Percentiles rank a stretch among this genome's conserved stretches.
These are phyloP conservation scores for Scomberomorus guttatus DNA, from an alignment of 2,797 vertebrate genomes.

Conservation along the genomic window DNA sequence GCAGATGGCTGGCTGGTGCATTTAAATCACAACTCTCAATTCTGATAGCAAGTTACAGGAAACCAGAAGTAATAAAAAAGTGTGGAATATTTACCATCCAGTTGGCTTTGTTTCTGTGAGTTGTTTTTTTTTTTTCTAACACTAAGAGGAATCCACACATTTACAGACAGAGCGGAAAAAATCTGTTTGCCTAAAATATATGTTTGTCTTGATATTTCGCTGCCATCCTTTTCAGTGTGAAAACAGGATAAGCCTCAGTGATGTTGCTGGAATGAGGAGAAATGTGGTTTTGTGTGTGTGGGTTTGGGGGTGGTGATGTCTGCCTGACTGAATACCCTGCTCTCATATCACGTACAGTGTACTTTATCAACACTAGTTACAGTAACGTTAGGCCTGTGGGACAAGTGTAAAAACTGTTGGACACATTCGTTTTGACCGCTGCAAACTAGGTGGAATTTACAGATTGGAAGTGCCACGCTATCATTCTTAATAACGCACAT, in stretches of 20 bases:
- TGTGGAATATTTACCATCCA: constrained; percentile 21
- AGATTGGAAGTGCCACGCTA: constrained; percentile 51
- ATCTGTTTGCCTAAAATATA: constrained; percentile 33
- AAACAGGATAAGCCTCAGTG: constrained; percentile 27
- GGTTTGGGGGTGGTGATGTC: background rate
- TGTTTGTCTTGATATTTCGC: constrained; percentile 32
- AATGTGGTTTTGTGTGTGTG: constrained; percentile 1
- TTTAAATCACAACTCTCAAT: constrained; percentile 36
- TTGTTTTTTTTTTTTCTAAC: constrained; percentile 6
- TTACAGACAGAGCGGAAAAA: constrained; percentile 20
- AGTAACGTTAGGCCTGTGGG: constrained; percentile 30
- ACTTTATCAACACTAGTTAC: constrained; percentile 42
- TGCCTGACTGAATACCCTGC: constrained; percentile 14
- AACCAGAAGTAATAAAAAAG: constrained; percentile 36
- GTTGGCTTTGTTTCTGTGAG: constrained; percentile 18
- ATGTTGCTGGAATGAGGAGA: constrained; percentile 13
- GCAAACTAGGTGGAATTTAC: constrained; percentile 64
- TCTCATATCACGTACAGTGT: constrained; percentile 5
- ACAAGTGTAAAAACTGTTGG: constrained; percentile 43
- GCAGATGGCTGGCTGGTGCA: constrained; percentile 34
- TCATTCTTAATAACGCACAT: constrained; percentile 78
- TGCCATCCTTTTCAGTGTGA: constrained; percentile 9
- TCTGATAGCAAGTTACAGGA: constrained; percentile 35
- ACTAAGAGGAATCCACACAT: constrained; percentile 5
- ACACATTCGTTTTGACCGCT: constrained; percentile 44